These are phyloP conservation scores for Chelonoidis abingdonii DNA, from an alignment of 2,113 vertebrate genomes.

Conservation along the genomic window DNA sequence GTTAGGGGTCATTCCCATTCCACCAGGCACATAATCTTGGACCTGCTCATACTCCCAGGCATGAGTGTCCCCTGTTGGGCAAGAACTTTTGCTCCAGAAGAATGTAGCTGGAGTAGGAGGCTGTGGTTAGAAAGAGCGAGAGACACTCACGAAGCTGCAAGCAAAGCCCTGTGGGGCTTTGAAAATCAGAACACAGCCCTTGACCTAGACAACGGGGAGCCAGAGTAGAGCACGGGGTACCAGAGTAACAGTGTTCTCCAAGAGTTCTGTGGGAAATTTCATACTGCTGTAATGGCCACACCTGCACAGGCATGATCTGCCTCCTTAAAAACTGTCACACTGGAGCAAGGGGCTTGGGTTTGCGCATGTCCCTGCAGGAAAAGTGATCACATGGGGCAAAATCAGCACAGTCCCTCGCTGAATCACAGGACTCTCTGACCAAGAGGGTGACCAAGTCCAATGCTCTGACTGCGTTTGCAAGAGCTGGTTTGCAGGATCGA, in stretches of 20 bases:
- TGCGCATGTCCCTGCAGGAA: slow-evolving; percentile 57
- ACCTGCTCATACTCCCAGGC: slow-evolving; percentile 14
- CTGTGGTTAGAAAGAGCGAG: accelerated
- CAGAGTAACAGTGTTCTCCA: background rate
- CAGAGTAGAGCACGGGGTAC: background rate
- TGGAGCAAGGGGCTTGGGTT: background rate
- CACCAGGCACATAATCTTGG: background rate
- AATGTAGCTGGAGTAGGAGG: slow-evolving; percentile 34
- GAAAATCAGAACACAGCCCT: background rate
- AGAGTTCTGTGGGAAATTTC: background rate
- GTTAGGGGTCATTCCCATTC: background rate
- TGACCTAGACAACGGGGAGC: background rate
- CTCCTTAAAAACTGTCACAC: background rate
- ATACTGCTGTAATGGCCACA: slow-evolving; percentile 45
- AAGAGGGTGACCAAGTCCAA: background rate
- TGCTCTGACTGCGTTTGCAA: background rate
- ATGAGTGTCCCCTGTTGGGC: slow-evolving; percentile 25
- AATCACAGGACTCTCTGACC: background rate
- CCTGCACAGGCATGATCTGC: background rate
- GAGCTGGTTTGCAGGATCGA: slow-evolving; percentile 47
- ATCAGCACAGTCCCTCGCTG: background rate
- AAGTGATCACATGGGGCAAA: background rate
- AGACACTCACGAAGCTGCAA: background rate
- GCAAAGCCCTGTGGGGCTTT: slow-evolving; percentile 32
- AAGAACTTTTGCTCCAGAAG: slow-evolving; percentile 31